Evolutionary conservation across 2,797 vertebrate species (phyloP).

Genomic region (Myotis vivesi): DNA sequence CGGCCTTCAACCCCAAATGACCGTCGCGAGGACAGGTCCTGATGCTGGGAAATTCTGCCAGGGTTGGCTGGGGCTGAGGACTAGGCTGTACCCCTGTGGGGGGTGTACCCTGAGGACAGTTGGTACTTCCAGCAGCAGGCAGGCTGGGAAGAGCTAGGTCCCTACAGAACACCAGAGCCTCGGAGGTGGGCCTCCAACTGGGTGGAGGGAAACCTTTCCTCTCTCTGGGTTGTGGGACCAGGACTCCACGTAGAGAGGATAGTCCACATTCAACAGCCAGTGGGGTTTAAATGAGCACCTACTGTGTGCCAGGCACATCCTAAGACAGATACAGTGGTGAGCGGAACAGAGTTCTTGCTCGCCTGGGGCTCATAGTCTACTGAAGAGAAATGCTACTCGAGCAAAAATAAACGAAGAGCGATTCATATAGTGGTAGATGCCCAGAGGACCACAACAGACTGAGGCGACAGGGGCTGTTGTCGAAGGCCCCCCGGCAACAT

Average conservation of each 20-base stretch:
- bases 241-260: neutral
- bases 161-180: neutral
- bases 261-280: neutral
- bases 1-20: neutral
- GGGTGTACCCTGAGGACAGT: neutral
- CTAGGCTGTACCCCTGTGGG: neutral
- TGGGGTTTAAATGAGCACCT: neutral
- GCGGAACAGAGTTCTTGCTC: neutral
- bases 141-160: neutral
- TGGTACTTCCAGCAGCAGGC: too few species aligned
- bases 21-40: neutral
- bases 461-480: neutral
- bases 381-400: neutral
- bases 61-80: neutral
- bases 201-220: neutral
- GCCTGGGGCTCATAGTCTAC: neutral
- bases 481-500: neutral
- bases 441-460: neutral
- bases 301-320: neutral
- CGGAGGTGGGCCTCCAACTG: neutral
- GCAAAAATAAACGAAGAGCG: neutral
- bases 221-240: neutral
- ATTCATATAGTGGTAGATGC: neutral
- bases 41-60: neutral
- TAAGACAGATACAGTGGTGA: neutral